phyloP scores from a whole-genome alignment of 2,797 vertebrate genomes.

The Carcharodon carcharias region DNA sequence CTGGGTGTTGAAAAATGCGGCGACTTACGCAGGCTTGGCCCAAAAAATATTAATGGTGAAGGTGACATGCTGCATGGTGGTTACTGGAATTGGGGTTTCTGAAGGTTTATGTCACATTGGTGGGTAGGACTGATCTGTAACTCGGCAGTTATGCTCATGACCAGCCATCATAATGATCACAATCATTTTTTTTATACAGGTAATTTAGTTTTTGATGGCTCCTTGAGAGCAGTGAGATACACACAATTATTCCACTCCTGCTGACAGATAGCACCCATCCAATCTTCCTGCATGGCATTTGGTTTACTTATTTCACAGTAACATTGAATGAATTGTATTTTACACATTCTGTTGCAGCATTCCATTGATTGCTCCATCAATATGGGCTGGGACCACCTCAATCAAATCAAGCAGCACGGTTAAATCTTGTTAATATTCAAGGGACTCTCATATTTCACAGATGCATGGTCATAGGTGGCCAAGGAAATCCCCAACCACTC shows the following conservation, averaged over 20 bases:
- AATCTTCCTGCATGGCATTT: neutral
- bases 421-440: neutral
- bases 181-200: neutral
- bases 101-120: neutral
- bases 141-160: neutral
- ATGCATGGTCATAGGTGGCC: too few species aligned
- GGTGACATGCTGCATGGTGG: neutral
- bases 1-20: neutral
- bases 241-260: neutral
- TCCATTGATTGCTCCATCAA: neutral
- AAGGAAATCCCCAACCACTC: too few species aligned
- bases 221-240: neutral
- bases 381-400: neutral
- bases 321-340: neutral
- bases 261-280: neutral
- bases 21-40: too few species aligned
- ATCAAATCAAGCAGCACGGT: neutral
- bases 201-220: neutral
- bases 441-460: too few species aligned
- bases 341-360: neutral
- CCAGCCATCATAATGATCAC: neutral
- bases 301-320: neutral
- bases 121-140: neutral
- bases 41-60: neutral
- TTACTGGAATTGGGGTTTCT: neutral